Evolutionary conservation across 1,140 invertebrate genomes (phyloP).

Genomic region (Leguminivora glycinivorella): DNA sequence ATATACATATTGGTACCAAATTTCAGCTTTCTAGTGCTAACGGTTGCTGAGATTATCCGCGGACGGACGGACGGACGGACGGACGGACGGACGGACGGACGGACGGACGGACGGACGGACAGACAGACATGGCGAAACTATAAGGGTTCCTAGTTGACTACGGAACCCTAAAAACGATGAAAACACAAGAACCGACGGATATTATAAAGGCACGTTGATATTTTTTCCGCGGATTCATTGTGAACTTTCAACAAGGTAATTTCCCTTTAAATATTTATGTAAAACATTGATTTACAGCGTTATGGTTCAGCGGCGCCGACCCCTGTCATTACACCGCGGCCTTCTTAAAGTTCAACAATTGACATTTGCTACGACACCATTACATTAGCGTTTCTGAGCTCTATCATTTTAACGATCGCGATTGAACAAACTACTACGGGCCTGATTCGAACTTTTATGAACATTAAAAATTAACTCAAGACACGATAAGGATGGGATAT

Average conservation of each 20-base stretch:
- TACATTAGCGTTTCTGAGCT: constrained; percentile 45
- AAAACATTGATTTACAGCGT: constrained; percentile 52
- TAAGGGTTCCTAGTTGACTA: too few species aligned
- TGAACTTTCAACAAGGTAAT: constrained; percentile 49
- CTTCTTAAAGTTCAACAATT: constrained; percentile 63
- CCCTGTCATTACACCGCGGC: constrained; percentile 46
- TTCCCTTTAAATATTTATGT: constrained; percentile 45
- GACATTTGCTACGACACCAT: constrained; percentile 59
- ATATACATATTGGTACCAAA: too few species aligned
- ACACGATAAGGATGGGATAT: too few species aligned
- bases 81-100: too few species aligned
- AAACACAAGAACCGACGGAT: background rate
- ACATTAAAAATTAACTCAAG: too few species aligned
- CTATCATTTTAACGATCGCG: constrained; percentile 37
- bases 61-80: too few species aligned
- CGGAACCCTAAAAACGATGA: too few species aligned
- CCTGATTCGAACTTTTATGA: too few species aligned
- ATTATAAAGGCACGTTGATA: constrained; percentile 16
- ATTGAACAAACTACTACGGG: constrained; percentile 33
- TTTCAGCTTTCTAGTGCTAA: too few species aligned
- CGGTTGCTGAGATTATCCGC: too few species aligned
- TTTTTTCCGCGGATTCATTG: constrained; percentile 6
- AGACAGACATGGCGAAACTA: too few species aligned
- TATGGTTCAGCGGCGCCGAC: constrained; percentile 53
- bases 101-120: too few species aligned